Conservation (phyloP, 92 coral and sea anemone species). For the Diadumene lineata region DNA sequence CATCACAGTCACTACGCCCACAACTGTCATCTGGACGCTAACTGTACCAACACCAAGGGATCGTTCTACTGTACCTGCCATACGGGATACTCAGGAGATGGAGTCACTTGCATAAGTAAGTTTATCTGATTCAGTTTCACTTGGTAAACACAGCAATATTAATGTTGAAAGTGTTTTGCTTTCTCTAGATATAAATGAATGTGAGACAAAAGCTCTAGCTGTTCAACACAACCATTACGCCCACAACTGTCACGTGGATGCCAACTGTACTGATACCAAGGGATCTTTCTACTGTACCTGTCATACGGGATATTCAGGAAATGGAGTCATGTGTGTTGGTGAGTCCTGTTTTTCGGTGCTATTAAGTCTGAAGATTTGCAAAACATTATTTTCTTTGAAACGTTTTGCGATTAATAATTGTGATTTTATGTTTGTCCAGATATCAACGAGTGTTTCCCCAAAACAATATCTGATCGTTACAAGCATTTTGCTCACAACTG, state of each 20-base stretch:
- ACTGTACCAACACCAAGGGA: slow-evolving; percentile 80
- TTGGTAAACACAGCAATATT: too few relatives aligned
- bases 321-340: slow-evolving; percentile 20
- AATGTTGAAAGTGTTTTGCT: too few relatives aligned
- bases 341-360: too few relatives aligned
- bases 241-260: slow-evolving; percentile 64
- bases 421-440: slow-evolving; percentile 25
- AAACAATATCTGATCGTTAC: slow-evolving; percentile 39
- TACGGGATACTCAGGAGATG: slow-evolving; percentile 73
- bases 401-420: not conserved
- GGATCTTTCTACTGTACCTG: slow-evolving; percentile 70
- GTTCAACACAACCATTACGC: slow-evolving; percentile 45
- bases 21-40: slow-evolving; percentile 68
- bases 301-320: slow-evolving; percentile 46
- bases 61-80: slow-evolving; percentile 80
- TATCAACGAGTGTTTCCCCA: slow-evolving; percentile 58
- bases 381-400: not conserved
- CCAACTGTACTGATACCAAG: slow-evolving; percentile 68
- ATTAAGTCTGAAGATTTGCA: too few relatives aligned
- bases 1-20: slow-evolving; percentile 54
- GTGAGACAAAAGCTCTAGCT: slow-evolving; percentile 45
- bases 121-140: too few relatives aligned
- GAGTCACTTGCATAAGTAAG: too few relatives aligned
- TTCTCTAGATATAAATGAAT: slow-evolving; percentile 75
- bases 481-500: slow-evolving; percentile 72